These are phyloP conservation scores for Triplophysa siluroides DNA, from an alignment of 2,113 vertebrate species.

Conservation along the genomic window DNA sequence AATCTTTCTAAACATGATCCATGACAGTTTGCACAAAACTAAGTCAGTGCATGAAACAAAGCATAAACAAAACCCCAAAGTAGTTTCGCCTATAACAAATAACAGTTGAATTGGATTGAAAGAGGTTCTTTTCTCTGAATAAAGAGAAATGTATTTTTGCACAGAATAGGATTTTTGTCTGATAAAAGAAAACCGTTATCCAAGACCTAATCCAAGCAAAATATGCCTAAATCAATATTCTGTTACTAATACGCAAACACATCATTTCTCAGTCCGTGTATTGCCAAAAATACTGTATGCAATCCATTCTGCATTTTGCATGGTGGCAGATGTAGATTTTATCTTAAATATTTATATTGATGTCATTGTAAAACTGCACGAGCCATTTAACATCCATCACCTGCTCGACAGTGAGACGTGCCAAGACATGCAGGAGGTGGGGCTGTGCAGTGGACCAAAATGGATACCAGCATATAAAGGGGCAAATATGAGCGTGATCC, in stretches of 20 bases:
- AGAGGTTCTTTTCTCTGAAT: not conserved
- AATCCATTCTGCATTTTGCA: not conserved
- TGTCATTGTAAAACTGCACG: constrained; percentile 10
- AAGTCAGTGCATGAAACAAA: not conserved
- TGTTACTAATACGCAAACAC: not conserved
- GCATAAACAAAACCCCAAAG: not conserved
- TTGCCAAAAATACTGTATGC: not conserved
- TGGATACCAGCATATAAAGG: constrained; percentile 40
- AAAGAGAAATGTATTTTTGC: not conserved
- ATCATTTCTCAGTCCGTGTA: not conserved
- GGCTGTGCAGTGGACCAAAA: constrained; percentile 32
- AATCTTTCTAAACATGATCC: not conserved
- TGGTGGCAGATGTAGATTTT: not conserved
- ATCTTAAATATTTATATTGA: constrained; percentile 1
- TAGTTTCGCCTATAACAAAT: not conserved
- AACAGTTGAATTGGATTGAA: not conserved
- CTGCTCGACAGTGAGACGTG: constrained; percentile 33
- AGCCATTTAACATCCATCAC: constrained; percentile 13
- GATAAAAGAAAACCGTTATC: too few relatives aligned
- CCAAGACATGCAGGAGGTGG: constrained; percentile 23
- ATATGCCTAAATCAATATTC: not conserved
- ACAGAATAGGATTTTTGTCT: not conserved
- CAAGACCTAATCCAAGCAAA: too few relatives aligned
- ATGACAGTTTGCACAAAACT: not conserved
- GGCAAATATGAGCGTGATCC: constrained; percentile 30